phyloP scores from a whole-genome alignment of 1,140 invertebrate species.

The Eulimnadia texana region DNA sequence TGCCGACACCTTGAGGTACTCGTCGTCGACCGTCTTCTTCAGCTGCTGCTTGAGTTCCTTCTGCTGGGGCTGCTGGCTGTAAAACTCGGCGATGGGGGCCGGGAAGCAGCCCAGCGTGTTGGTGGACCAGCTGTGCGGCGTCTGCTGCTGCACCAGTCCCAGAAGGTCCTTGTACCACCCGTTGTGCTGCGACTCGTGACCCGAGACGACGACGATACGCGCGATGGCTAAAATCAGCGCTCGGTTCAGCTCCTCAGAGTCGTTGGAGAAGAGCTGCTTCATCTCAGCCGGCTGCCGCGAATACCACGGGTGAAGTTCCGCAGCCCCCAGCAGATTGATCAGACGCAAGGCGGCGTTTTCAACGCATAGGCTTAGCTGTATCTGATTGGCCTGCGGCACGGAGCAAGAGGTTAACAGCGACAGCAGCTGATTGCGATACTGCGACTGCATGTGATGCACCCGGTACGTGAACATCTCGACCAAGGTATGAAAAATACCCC shows the following conservation, averaged over 20 bases:
- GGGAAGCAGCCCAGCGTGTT: slow-evolving; percentile 88
- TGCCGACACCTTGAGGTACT: slow-evolving; percentile 88
- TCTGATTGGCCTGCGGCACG: slow-evolving; percentile 84
- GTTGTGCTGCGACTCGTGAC: slow-evolving; percentile 49
- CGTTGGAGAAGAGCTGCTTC: slow-evolving; percentile 74
- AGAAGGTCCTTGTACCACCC: slow-evolving; percentile 83
- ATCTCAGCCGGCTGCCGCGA: slow-evolving; percentile 73
- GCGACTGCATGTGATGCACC: slow-evolving; percentile 88
- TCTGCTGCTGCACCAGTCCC: slow-evolving; percentile 79
- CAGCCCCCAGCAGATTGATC: background rate
- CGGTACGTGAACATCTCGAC: slow-evolving; percentile 94
- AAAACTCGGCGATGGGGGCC: slow-evolving; percentile 71
- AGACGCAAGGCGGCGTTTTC: slow-evolving; percentile 16
- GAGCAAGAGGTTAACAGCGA: slow-evolving; percentile 77
- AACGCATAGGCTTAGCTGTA: slow-evolving; percentile 80
- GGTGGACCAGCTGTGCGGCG: slow-evolving; percentile 84
- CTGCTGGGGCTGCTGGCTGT: slow-evolving; percentile 46
- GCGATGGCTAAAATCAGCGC: slow-evolving; percentile 84
- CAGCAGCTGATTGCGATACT: slow-evolving; percentile 80
- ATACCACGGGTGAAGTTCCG: slow-evolving; percentile 26
- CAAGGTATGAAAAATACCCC: slow-evolving; percentile 85
- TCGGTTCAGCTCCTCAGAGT: slow-evolving; percentile 88
- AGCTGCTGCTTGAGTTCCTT: slow-evolving; percentile 73
- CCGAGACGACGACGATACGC: slow-evolving; percentile 82
- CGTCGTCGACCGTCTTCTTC: slow-evolving; percentile 75